A percentile compares a stretch with the other conserved stretches of the same genome.
Evolutionary conservation across 1,140 invertebrate species (phyloP).

Genomic region (Eulimnadia texana): DNA sequence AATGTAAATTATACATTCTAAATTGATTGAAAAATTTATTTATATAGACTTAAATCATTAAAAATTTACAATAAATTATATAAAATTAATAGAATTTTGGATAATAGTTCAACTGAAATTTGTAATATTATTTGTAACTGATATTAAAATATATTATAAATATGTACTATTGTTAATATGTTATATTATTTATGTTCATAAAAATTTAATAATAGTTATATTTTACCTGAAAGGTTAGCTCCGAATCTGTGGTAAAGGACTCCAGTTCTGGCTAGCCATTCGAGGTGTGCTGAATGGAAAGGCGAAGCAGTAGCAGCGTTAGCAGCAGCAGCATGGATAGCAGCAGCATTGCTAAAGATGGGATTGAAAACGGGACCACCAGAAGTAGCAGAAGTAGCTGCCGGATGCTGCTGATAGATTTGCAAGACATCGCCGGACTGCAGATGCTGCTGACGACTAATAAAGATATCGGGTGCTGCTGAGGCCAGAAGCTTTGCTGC

Average conservation of each 20-base stretch:
- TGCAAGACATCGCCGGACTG: not conserved
- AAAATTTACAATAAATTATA: too few relatives aligned
- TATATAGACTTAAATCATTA: not conserved
- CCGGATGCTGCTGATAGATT: too few relatives aligned
- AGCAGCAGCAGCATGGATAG: too few relatives aligned
- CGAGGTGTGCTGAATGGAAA: constrained; percentile 16
- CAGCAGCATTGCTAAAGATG: constrained; percentile 5
- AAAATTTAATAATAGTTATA: too few relatives aligned
- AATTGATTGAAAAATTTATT: not conserved
- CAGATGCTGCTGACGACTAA: not conserved
- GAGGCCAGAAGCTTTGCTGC: not conserved
- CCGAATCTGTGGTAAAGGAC: constrained; percentile 18
- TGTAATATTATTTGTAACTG: too few relatives aligned
- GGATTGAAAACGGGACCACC: not conserved
- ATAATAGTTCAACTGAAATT: too few relatives aligned
- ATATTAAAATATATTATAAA: too few relatives aligned
- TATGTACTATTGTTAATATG: too few relatives aligned
- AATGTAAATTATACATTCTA: too few relatives aligned
- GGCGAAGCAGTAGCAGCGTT: constrained; percentile 3
- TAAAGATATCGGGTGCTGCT: not conserved
- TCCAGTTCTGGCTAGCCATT: constrained; percentile 17
- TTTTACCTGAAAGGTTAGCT: constrained; percentile 12
- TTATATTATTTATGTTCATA: too few relatives aligned
- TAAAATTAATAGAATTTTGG: too few relatives aligned
- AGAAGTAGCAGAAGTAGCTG: not conserved